Conservation (phyloP, 2,797 vertebrate genomes). For the Podarcis lilfordi region DNA sequence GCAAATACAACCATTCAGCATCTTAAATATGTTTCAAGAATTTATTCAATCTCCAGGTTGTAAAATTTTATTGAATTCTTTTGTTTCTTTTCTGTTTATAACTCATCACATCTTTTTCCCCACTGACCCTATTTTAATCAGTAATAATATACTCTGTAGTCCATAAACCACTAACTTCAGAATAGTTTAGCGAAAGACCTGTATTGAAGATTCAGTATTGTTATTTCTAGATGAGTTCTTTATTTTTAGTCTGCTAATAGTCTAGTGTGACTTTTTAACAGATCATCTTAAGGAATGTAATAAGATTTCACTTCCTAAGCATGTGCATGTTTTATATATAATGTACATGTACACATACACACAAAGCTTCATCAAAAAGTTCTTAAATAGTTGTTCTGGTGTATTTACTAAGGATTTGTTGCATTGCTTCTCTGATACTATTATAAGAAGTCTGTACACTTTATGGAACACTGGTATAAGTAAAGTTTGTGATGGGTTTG, state of each 20-base stretch:
- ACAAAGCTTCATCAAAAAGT: neutral
- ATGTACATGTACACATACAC: too few species aligned
- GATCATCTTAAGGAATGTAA: neutral
- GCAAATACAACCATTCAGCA: constrained; percentile 2
- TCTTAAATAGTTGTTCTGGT: neutral
- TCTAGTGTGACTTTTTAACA: neutral
- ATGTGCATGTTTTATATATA: neutral
- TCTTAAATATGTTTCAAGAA: constrained; percentile 17
- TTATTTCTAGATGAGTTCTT: neutral
- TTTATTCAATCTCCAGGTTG: constrained; percentile 25
- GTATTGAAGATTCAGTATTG: accelerated
- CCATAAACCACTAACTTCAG: neutral
- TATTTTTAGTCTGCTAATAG: neutral
- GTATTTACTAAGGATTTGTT: neutral
- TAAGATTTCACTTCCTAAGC: neutral
- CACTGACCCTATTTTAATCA: neutral
- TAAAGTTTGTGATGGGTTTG: neutral
- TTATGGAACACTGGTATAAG: neutral
- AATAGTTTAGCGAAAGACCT: neutral
- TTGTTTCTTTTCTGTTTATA: neutral
- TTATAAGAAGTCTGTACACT: neutral
- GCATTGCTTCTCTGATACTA: neutral
- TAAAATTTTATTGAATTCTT: neutral
- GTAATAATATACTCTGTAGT: neutral
- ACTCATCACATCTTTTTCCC: neutral